Evolutionary conservation across 2,797 vertebrate genomes (phyloP), one percentile per base, ranked within the genome.

Genomic region (Melanotaenia boesemani): DNA sequence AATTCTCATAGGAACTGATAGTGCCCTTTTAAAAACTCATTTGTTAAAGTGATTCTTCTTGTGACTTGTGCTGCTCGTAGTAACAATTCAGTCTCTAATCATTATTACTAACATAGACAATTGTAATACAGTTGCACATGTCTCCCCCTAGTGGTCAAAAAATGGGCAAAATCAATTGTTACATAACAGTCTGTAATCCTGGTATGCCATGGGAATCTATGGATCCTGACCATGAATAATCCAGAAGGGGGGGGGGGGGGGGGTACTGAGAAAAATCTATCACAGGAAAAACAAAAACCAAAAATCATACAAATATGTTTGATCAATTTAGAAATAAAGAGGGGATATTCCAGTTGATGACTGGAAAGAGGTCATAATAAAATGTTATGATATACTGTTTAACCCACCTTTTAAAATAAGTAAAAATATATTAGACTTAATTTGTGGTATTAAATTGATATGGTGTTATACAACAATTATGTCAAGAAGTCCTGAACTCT

Each of bases 101-200:
- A 46, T 18, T 46, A 18, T 46, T 20, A 46, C 5, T 5, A 44
- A 18, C 1, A 2, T 15, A 44, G 5, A 46, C 44, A 46, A 4
- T 44, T 46, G 16, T 16, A 36, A 1, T 2, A 10, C 2, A 22
- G 5, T 4, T 36, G 54, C 4, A 20, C 2, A 3, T 79, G 77
- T 74, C 85, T 65, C 86, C 83, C 77, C 63, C 87, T 39, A 15
- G 70, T 76, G 91, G 82, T 41, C 4, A 59, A 13, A 44, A 22
- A 18, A 1, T 13, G 2, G 2, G 20, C 16, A 50, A 48, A 79
- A 52, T 37, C 65, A 57, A 10, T 9, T 82, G 74, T 92, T 93
- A 87, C 83, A 74, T 92, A 90, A 93, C 22, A 70, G 12, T 11
- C 44, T 10, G 48, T 79, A 83, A 88, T 81, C 80, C 75, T 32